Evolutionary conservation across 2,113 vertebrate species (phyloP), one percentile per base, ranked within the genome.

Genomic region (Forbesichthys agassizii): DNA sequence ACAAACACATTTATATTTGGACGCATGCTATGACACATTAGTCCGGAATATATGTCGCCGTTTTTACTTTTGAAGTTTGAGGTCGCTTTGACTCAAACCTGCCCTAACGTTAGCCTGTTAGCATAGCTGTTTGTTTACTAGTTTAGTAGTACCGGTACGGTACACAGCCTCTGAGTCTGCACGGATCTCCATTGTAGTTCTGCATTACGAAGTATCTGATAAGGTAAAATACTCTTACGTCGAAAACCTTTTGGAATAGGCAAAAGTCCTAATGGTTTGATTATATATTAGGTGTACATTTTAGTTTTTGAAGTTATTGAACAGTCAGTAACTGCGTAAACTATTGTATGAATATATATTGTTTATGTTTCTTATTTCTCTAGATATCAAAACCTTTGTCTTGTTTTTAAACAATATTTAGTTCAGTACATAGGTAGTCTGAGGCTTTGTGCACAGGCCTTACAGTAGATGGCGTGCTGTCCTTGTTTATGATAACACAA

Each of bases 61-160:
- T 7, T 56, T 10, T n/a, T 27, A 14, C 54, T 18, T 55, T 10
- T 16, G 1, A 56, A 56, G 9, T 18, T 36, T 27, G 20, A 27
- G 20, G 20, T 55, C 36, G 61, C 73, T 64, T 55, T 63, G 33
- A 84, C 80, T 49, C 77, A 66, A 33, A 61, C 52, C 48, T 46
- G 7, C 64, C 66, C 75, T 85, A 74, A 55, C 68, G 33, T 79
- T 84, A 81, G 82, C 75, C 13, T 80, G 68, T 74, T 77, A 84
- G 77, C 76, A 60, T 0, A 1, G 61, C 55, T 20, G 58, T 10
- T 74, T 75, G 80, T 84, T 82, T 70, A 69, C 65, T 56, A 11
- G 47, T 61, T 14, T 60, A 27, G 27, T 27, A 27, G 27, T 27
- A 27, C 27, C 27, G 27, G 27, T 27, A 42, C 33, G 12, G 4